Conservation (phyloP, 1,140 invertebrate species). For the Mya arenaria region DNA sequence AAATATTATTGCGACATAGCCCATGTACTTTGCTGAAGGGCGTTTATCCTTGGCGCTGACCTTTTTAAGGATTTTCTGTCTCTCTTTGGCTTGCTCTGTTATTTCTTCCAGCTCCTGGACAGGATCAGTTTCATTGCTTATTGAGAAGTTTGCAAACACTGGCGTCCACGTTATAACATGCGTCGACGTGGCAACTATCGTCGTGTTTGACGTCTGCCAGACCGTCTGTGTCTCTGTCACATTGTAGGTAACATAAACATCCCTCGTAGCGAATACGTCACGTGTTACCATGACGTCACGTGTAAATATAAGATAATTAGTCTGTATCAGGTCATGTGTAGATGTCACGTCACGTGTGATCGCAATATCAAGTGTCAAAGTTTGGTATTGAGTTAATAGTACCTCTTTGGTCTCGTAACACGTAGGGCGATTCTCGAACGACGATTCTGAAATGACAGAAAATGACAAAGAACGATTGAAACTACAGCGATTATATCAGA, state of each 20-base stretch:
- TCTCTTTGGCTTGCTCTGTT: neutral
- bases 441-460: too few species aligned
- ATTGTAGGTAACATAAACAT: slow-evolving; percentile 13
- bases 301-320: too few species aligned
- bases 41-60: slow-evolving; percentile 20
- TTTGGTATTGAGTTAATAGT: too few species aligned
- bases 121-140: neutral
- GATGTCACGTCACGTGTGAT: neutral
- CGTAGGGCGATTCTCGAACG: too few species aligned
- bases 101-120: slow-evolving; percentile 42
- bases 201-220: too few species aligned
- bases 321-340: too few species aligned
- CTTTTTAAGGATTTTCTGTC: slow-evolving; percentile 33
- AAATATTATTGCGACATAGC: slow-evolving; percentile 34
- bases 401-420: too few species aligned
- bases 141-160: neutral
- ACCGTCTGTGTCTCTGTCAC: neutral
- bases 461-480: too few species aligned
- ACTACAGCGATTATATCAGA: too few species aligned
- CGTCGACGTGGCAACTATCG: neutral
- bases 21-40: slow-evolving; percentile 37
- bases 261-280: neutral
- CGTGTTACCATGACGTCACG: neutral
- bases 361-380: slow-evolving; percentile 1
- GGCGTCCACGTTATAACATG: slow-evolving; percentile 4